A percentile compares a stretch with the other conserved stretches of the same genome.
Evolutionary conservation across 2,797 vertebrate genomes (phyloP).

Genomic region (Tapera naevia): DNA sequence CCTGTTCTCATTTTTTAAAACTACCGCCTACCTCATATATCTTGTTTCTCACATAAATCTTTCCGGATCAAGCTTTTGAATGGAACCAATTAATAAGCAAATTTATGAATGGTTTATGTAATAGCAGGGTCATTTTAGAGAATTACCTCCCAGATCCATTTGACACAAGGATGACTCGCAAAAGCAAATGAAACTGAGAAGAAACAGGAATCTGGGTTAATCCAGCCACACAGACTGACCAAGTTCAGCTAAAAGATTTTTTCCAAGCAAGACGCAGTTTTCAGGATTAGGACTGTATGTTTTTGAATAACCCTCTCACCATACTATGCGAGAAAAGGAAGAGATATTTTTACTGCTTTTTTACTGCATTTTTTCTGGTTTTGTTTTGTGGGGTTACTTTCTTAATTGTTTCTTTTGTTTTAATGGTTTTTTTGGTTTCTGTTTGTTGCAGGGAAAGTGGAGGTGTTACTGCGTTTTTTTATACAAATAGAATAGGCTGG

Average conservation of each 20-base stretch:
- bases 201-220: background rate
- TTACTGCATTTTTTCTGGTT: background rate
- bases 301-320: background rate
- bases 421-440: background rate
- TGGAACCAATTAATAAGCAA: background rate
- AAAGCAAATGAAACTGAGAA: rapidly evolving
- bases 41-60: background rate
- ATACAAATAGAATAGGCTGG: background rate
- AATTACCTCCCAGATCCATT: background rate
- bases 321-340: background rate
- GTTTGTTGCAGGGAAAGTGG: no score
- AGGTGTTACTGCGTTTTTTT: background rate
- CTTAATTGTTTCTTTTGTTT: background rate
- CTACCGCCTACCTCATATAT: background rate
- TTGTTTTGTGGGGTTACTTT: background rate
- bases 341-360: background rate
- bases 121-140: background rate
- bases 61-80: background rate
- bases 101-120: background rate
- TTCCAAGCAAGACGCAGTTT: background rate
- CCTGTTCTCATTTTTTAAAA: background rate
- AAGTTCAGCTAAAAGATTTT: background rate
- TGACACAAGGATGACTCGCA: background rate
- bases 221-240: background rate
- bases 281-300: rapidly evolving